Evolutionary conservation across 1,140 invertebrate species (phyloP).

Genomic region (Epicauta chinensis): DNA sequence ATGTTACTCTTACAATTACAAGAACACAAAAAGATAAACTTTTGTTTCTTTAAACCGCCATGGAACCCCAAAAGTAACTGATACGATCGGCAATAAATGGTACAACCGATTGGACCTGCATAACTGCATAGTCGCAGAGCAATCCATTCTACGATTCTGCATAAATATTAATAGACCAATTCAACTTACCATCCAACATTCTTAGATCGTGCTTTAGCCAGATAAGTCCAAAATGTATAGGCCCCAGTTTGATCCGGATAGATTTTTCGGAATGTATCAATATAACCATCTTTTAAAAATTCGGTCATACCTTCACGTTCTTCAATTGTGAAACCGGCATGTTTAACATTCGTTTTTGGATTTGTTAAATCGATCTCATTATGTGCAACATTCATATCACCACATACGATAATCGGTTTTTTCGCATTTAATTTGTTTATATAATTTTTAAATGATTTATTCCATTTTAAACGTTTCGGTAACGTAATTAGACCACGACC

Average conservation of each 20-base stretch:
- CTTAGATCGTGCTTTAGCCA: conserved; percentile 74
- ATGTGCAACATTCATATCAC: conserved; percentile 97
- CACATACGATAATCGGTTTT: conserved; percentile 92
- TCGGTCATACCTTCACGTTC: conserved; percentile 87
- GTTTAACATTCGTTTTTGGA: conserved; percentile 88
- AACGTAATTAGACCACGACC: conserved; percentile 79
- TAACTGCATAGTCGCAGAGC: no score
- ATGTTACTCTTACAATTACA: no score
- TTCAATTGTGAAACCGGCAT: conserved; percentile 92
- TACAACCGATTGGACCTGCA: no score
- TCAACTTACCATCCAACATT: conserved; percentile 84
- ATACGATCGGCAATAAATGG: no score
- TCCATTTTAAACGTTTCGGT: conserved; percentile 86
- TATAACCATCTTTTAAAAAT: conserved; percentile 70
- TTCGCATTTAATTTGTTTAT: conserved; percentile 75
- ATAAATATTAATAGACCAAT: no score
- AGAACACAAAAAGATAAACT: no score
- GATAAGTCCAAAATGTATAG: conserved; percentile 95
- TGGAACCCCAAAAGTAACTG: no score
- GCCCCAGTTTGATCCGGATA: conserved; percentile 78
- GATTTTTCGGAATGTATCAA: conserved; percentile 83
- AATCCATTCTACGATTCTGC: no score
- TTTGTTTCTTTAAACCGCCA: no score
- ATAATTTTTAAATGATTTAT: conserved; percentile 71
- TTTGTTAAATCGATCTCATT: conserved; percentile 92